Conservation (phyloP, 2,797 vertebrate genomes). For the Acanthurus leucopareius region DNA sequence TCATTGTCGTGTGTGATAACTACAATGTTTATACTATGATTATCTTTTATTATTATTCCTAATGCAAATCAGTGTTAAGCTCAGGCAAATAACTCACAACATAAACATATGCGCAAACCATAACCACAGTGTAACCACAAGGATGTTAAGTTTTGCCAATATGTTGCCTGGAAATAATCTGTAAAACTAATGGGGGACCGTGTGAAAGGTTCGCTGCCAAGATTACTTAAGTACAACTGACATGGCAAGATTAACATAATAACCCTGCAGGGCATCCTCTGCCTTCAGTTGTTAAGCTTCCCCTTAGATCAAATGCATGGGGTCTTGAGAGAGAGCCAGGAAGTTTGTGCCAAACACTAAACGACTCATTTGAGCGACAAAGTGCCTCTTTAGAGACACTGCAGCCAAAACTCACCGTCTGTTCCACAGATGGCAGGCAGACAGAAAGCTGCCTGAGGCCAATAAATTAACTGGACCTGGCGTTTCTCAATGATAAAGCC, state of each 20-base stretch:
- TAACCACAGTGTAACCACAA: background rate
- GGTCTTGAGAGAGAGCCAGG: slow-evolving; percentile 37
- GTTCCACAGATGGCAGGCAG: slow-evolving; percentile 39
- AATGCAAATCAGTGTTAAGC: background rate
- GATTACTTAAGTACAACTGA: background rate
- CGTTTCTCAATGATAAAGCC: background rate
- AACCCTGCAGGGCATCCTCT: background rate
- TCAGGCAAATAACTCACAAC: background rate
- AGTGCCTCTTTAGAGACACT: slow-evolving; percentile 30
- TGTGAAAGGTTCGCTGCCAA: background rate
- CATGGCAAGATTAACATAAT: background rate
- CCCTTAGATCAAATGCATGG: slow-evolving; percentile 8
- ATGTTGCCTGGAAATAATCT: slow-evolving; percentile 4
- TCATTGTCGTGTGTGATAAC: slow-evolving; percentile 12
- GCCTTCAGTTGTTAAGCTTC: slow-evolving; percentile 6
- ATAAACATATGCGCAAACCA: background rate
- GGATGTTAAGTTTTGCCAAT: background rate
- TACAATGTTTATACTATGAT: background rate
- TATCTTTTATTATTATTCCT: background rate
- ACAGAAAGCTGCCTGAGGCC: slow-evolving; percentile 27
- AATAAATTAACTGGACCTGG: slow-evolving; percentile 17
- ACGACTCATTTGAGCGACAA: slow-evolving; percentile 37
- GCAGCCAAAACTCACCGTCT: slow-evolving; percentile 41
- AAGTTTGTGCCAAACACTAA: slow-evolving; percentile 50
- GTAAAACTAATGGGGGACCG: slow-evolving; percentile 5